phyloP scores from a whole-genome alignment of 2,113 vertebrate genomes.

The Brachyhypopomus occidentalis region DNA sequence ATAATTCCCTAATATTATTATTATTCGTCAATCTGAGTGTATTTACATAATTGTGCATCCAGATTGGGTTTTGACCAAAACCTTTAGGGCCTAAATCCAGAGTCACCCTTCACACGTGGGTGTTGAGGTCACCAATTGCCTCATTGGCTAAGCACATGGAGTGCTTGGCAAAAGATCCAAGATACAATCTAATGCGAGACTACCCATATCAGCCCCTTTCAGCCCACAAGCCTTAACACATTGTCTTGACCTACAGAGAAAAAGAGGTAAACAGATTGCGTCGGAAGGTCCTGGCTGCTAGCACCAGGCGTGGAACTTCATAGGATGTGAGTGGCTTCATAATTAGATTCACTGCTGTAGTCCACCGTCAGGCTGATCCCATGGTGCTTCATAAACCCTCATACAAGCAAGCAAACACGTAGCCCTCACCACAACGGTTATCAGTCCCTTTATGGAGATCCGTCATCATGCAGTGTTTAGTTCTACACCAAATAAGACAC shows the following conservation, averaged over 20 bases:
- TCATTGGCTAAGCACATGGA: not conserved
- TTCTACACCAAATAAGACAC: not conserved
- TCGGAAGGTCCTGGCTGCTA: slow-evolving; percentile 6
- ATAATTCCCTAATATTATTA: no score
- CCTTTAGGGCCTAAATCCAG: not conserved
- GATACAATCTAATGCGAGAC: not conserved
- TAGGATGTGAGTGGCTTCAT: slow-evolving; percentile 21
- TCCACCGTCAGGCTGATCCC: not conserved
- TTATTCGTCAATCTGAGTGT: no score
- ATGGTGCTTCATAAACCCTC: not conserved
- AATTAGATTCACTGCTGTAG: slow-evolving; percentile 22
- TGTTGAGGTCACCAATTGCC: not conserved
- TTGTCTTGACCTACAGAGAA: not conserved
- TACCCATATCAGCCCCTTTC: slow-evolving; percentile 8
- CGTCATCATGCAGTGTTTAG: not conserved
- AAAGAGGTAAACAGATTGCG: slow-evolving; percentile 11
- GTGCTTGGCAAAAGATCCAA: not conserved
- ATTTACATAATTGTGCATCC: not conserved
- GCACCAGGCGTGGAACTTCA: slow-evolving; percentile 20
- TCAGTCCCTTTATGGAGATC: not conserved
- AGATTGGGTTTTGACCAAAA: not conserved
- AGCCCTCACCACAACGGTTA: not conserved
- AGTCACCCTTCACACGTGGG: not conserved
- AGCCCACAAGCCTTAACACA: not conserved
- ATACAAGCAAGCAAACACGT: not conserved